These are phyloP conservation scores for Yponomeuta plumbellus DNA, from an alignment of 2,888 invertebrate species.

Conservation along the genomic window DNA sequence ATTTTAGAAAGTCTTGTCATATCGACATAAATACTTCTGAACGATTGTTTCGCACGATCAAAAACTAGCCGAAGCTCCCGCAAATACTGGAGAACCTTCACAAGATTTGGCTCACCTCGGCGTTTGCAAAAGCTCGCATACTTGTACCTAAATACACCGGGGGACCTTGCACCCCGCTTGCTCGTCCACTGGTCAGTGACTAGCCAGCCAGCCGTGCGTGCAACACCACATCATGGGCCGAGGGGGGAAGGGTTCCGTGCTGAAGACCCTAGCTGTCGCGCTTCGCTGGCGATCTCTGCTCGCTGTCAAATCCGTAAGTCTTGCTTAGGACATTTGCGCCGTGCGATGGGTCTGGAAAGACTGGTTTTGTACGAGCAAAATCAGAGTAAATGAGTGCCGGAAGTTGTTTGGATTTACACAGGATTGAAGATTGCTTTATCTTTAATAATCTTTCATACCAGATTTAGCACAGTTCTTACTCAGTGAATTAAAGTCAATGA, in stretches of 20 bases:
- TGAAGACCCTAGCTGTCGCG: constrained; percentile 66
- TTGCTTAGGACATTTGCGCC: constrained; percentile 25
- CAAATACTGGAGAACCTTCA: background rate
- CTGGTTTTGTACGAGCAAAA: too few relatives aligned
- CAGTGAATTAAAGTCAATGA: constrained; percentile 5
- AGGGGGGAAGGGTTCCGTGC: constrained; percentile 64
- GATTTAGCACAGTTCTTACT: too few relatives aligned
- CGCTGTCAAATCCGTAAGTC: constrained; percentile 58
- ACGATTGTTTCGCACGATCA: too few relatives aligned
- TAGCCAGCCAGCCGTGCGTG: constrained; percentile 65
- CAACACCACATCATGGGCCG: constrained; percentile 67
- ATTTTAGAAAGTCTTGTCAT: too few relatives aligned
- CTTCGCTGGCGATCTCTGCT: constrained; percentile 63
- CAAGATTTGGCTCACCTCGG: background rate
- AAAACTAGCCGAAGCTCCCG: background rate
- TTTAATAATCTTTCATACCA: too few relatives aligned
- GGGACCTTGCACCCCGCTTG: background rate
- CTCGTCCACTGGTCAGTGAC: constrained; percentile 55
- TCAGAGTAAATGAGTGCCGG: too few relatives aligned
- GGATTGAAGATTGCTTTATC: too few relatives aligned
- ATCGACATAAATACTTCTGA: too few relatives aligned
- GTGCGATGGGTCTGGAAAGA: too few relatives aligned
- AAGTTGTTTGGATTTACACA: too few relatives aligned
- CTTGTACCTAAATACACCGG: background rate
- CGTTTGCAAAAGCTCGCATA: background rate